Conservation (phyloP, 2,797 vertebrate genomes). For the Euthynnus affinis region DNA sequence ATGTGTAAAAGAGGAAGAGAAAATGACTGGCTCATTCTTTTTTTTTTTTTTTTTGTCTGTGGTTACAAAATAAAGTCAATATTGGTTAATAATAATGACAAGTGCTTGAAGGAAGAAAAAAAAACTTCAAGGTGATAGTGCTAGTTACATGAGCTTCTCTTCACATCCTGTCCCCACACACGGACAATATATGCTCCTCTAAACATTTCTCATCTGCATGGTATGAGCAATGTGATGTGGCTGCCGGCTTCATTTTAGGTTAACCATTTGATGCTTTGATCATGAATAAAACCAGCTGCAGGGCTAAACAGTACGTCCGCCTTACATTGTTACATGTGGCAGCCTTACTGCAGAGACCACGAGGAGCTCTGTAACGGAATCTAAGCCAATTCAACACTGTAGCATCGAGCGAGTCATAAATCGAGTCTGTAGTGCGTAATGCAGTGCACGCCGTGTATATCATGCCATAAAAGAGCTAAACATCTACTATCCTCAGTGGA, state of each 20-base stretch:
- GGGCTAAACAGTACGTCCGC: slow-evolving; percentile 35
- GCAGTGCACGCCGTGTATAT: slow-evolving; percentile 35
- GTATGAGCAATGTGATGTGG: slow-evolving; percentile 16
- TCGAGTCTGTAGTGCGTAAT: neutral
- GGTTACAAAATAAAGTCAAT: neutral
- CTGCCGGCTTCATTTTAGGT: slow-evolving; percentile 33
- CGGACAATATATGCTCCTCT: slow-evolving; percentile 6
- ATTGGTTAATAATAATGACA: slow-evolving; percentile 24
- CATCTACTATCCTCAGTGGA: slow-evolving; percentile 9
- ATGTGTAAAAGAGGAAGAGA: slow-evolving; percentile 57
- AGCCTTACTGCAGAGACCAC: slow-evolving; percentile 23
- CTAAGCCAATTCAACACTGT: slow-evolving; percentile 1
- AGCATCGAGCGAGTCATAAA: slow-evolving; percentile 31
- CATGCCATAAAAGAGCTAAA: slow-evolving; percentile 33
- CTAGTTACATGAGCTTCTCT: neutral
- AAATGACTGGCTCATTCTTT: slow-evolving; percentile 28
- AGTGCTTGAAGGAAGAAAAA: neutral
- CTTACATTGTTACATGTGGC: slow-evolving; percentile 18
- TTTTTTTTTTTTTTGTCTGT: slow-evolving; percentile 24
- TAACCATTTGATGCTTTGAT: slow-evolving; percentile 38
- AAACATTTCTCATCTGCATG: slow-evolving; percentile 7
- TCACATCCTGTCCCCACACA: slow-evolving; percentile 5
- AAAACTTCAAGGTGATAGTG: neutral
- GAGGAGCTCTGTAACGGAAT: slow-evolving; percentile 25
- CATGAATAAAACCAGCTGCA: slow-evolving; percentile 20